Percentiles rank a stretch among this genome's conserved stretches.
Conservation (phyloP, 2,113 vertebrate species). For the human (Homo sapiens) region DNA sequence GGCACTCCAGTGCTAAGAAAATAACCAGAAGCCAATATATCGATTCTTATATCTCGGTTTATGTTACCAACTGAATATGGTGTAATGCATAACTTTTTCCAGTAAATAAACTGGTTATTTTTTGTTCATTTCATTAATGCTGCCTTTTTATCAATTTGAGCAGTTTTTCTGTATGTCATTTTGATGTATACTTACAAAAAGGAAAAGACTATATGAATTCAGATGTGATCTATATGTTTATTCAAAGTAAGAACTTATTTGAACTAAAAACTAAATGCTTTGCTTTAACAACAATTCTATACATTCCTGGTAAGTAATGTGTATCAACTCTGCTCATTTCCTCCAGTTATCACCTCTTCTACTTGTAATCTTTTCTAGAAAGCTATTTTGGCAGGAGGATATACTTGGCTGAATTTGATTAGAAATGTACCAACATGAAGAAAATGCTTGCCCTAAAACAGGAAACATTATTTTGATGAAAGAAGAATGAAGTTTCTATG, state of each 20-base stretch:
- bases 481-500: not conserved
- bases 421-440: not conserved
- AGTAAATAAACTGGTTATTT: slow-evolving; percentile 87
- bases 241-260: not conserved
- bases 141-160: slow-evolving; percentile 67
- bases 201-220: not conserved
- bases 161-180: not conserved
- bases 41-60: slow-evolving; percentile 82
- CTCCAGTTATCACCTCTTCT: not conserved
- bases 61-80: slow-evolving; percentile 83
- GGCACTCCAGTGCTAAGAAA: slow-evolving; percentile 81
- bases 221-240: not conserved
- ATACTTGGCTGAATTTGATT: not conserved
- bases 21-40: slow-evolving; percentile 79
- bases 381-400: slow-evolving; percentile 15
- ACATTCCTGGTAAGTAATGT: not conserved
- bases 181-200: slow-evolving; percentile 19
- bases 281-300: not conserved
- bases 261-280: not conserved
- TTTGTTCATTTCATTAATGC: slow-evolving; percentile 84
- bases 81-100: slow-evolving; percentile 86
- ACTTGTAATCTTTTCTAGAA: slow-evolving; percentile 26
- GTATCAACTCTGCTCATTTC: not conserved
- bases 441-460: slow-evolving; percentile 13
- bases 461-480: not conserved